A percentile compares a stretch with the other conserved stretches of the same genome.
Conservation (phyloP, 1,140 invertebrate species). For the Drosophila tsacasi region DNA sequence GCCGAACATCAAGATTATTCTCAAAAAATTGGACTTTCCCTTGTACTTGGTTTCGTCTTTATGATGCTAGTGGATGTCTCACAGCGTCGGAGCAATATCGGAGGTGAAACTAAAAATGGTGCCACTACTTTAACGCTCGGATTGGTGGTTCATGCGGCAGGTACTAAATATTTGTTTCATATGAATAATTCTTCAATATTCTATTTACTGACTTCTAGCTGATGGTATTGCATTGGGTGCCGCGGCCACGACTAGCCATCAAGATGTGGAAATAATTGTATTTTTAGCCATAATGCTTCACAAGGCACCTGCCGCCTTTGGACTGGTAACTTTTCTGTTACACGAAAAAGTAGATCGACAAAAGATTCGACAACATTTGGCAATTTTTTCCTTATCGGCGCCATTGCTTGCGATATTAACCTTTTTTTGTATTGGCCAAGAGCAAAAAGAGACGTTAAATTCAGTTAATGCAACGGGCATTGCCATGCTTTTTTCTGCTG, state of each 20-base stretch:
- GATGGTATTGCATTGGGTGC: slow-evolving; percentile 99
- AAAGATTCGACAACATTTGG: slow-evolving; percentile 94
- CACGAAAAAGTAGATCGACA: slow-evolving; percentile 96
- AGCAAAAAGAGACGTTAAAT: slow-evolving; percentile 90
- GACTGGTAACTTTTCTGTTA: slow-evolving; percentile 97
- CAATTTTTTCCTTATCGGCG: slow-evolving; percentile 97
- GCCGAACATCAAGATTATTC: slow-evolving; percentile 85
- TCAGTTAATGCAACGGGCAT: slow-evolving; percentile 95
- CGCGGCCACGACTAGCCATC: slow-evolving; percentile 96
- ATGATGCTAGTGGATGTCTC: slow-evolving; percentile 98
- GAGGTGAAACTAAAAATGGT: slow-evolving; percentile 91
- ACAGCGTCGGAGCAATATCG: slow-evolving; percentile 86
- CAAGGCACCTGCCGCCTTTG: slow-evolving; percentile 99
- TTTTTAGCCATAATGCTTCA: slow-evolving; percentile 99
- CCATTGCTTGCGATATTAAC: slow-evolving; percentile 96
- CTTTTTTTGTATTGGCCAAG: slow-evolving; percentile 96
- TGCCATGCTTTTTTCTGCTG: slow-evolving; percentile 99
- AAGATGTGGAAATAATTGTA: slow-evolving; percentile 98
- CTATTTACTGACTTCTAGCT: slow-evolving; percentile 87
- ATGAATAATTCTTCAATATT: neutral
- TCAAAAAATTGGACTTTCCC: slow-evolving; percentile 88
- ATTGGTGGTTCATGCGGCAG: slow-evolving; percentile 96
- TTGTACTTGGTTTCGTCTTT: slow-evolving; percentile 94
- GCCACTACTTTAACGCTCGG: slow-evolving; percentile 93
- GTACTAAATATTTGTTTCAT: slow-evolving; percentile 20